Evolutionary conservation across 1,140 invertebrate genomes (phyloP).

Genomic region (Trissolcus basalis): DNA sequence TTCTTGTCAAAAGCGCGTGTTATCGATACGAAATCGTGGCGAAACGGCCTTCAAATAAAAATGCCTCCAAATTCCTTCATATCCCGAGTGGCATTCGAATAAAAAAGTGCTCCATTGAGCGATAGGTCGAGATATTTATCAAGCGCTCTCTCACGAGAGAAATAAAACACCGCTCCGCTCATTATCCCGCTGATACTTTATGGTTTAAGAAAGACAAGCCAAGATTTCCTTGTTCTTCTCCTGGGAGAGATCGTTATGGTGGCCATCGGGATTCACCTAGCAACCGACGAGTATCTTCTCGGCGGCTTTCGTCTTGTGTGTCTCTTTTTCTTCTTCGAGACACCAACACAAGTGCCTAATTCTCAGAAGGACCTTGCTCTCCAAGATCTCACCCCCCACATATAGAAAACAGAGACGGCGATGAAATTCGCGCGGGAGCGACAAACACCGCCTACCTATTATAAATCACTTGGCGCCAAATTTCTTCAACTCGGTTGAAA

Average conservation of each 20-base stretch:
- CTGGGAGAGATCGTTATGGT: not conserved
- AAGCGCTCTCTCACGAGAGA: too few species aligned
- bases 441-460: slow-evolving; percentile 24
- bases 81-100: too few species aligned
- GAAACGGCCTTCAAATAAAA: too few species aligned
- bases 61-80: too few species aligned
- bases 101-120: too few species aligned
- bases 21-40: too few species aligned
- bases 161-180: too few species aligned
- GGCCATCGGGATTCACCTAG: slow-evolving; percentile 25
- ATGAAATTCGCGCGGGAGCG: slow-evolving; percentile 31
- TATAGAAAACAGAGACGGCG: slow-evolving; percentile 19
- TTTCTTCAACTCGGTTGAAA: slow-evolving; percentile 10
- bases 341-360: slow-evolving; percentile 36
- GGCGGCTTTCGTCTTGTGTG: slow-evolving; percentile 13
- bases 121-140: too few species aligned
- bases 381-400: slow-evolving; percentile 32
- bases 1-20: too few species aligned
- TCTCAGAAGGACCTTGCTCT: slow-evolving; percentile 37
- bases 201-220: too few species aligned
- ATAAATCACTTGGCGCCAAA: slow-evolving; percentile 44
- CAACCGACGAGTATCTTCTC: slow-evolving; percentile 34
- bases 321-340: slow-evolving; percentile 16
- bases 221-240: too few species aligned
- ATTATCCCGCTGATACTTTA: too few species aligned